Percentiles rank a stretch among this genome's conserved stretches.
These are phyloP conservation scores for Hylia prasina DNA, from an alignment of 2,113 vertebrate genomes.

Conservation along the genomic window DNA sequence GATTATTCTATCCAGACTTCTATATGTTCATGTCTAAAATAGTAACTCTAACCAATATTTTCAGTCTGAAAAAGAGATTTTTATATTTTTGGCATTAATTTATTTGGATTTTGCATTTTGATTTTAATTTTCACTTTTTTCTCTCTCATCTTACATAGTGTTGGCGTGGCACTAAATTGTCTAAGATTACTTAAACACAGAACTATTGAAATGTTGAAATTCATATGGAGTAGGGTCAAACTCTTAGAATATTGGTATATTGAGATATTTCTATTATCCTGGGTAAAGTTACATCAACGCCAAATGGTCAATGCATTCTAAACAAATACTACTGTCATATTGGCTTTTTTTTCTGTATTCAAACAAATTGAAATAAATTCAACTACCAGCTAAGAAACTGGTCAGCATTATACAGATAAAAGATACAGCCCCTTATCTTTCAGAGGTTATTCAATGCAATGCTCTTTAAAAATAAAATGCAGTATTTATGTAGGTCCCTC, in stretches of 20 bases:
- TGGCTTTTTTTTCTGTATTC: not conserved
- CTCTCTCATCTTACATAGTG: not conserved
- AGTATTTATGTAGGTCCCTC: not conserved
- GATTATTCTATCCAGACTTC: not conserved
- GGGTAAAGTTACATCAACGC: not conserved
- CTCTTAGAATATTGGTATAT: not conserved
- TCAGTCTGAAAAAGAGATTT: not conserved
- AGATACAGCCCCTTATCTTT: not conserved
- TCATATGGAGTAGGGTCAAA: not conserved
- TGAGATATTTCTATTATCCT: not conserved
- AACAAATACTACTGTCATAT: not conserved
- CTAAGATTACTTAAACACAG: not conserved
- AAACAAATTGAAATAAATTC: not conserved
- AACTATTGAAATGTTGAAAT: not conserved
- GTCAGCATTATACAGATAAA: not conserved
- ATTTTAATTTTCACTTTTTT: not conserved
- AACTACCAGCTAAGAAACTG: not conserved
- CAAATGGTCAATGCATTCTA: rapidly evolving
- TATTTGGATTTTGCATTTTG: not conserved
- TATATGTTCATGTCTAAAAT: not conserved
- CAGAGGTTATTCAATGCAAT: not conserved
- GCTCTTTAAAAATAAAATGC: not conserved
- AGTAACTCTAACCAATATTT: not conserved
- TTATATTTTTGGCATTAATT: not conserved
- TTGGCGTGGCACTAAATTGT: not conserved